These are phyloP conservation scores for Xiphophorus maculatus DNA, from an alignment of 2,113 vertebrate species.

Conservation along the genomic window DNA sequence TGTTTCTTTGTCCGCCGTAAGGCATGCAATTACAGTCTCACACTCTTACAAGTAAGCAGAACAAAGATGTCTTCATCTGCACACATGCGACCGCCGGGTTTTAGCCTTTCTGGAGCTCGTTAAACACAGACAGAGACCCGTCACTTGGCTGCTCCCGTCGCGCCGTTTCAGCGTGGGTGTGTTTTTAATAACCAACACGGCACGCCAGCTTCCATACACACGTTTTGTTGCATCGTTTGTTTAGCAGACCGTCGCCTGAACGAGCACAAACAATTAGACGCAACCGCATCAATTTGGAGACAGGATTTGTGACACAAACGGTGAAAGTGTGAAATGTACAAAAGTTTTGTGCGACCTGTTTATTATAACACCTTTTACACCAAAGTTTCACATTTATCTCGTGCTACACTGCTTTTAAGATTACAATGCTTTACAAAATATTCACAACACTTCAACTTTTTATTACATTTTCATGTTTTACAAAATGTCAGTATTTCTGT, in stretches of 20 bases:
- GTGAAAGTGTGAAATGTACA: neutral
- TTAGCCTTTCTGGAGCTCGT: slow-evolving; percentile 16
- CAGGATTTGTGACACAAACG: neutral
- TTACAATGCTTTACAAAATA: too few relatives aligned
- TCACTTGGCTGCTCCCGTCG: neutral
- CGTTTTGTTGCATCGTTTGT: slow-evolving; percentile 12
- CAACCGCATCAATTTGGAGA: neutral
- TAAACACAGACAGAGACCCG: slow-evolving; percentile 4
- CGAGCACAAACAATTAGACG: neutral
- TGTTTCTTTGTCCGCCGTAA: neutral
- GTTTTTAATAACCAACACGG: neutral
- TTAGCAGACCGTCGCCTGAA: neutral
- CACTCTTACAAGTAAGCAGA: neutral
- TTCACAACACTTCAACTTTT: too few relatives aligned
- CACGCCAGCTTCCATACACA: neutral
- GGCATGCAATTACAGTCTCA: neutral
- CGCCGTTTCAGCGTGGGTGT: neutral
- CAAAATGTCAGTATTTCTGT: too few relatives aligned
- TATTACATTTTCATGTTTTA: too few relatives aligned
- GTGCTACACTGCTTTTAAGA: too few relatives aligned
- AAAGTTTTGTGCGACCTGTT: neutral
- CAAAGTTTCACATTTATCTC: too few relatives aligned
- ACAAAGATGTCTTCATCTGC: neutral
- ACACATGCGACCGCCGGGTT: neutral
- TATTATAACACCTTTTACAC: too few relatives aligned